Evolutionary conservation across 1,140 invertebrate species (phyloP).

Genomic region (Phocides pigmalion): DNA sequence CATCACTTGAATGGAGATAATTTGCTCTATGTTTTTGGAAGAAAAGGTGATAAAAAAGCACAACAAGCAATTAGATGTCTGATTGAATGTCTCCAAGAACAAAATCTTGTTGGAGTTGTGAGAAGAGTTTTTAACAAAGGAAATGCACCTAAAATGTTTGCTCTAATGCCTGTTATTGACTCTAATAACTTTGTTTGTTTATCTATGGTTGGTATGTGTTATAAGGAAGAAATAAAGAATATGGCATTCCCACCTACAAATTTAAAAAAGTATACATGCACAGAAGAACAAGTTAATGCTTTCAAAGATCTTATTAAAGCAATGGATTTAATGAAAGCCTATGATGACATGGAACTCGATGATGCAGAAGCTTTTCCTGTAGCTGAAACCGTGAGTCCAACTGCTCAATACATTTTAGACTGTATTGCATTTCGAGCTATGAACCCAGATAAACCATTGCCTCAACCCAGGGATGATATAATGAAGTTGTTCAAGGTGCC

Average conservation of each 20-base stretch:
- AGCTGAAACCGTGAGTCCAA: slow-evolving; percentile 72
- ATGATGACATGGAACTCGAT: slow-evolving; percentile 71
- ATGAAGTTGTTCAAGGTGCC: slow-evolving; percentile 74
- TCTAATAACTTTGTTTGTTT: slow-evolving; percentile 65
- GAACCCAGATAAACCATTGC: slow-evolving; percentile 72
- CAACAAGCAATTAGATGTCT: slow-evolving; percentile 70
- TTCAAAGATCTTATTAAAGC: slow-evolving; percentile 77
- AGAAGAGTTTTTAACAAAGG: slow-evolving; percentile 75
- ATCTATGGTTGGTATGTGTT: slow-evolving; percentile 71
- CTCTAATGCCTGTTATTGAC: slow-evolving; percentile 76
- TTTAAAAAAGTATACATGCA: slow-evolving; percentile 64
- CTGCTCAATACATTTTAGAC: slow-evolving; percentile 76
- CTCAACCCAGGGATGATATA: slow-evolving; percentile 74
- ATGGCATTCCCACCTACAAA: slow-evolving; percentile 75
- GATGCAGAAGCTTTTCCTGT: slow-evolving; percentile 75
- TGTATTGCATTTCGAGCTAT: slow-evolving; percentile 74
- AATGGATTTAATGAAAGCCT: slow-evolving; percentile 77
- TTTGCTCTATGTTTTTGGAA: slow-evolving; percentile 71
- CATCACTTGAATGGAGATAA: slow-evolving; percentile 74
- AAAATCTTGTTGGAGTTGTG: slow-evolving; percentile 70
- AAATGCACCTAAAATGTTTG: slow-evolving; percentile 76
- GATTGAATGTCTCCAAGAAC: slow-evolving; percentile 62
- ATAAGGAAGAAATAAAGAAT: slow-evolving; percentile 77
- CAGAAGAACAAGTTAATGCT: slow-evolving; percentile 69
- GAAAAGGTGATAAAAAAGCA: slow-evolving; percentile 72